Evolutionary conservation across 2,797 vertebrate species (phyloP).

Genomic region (Phataginus tetradactyla): DNA sequence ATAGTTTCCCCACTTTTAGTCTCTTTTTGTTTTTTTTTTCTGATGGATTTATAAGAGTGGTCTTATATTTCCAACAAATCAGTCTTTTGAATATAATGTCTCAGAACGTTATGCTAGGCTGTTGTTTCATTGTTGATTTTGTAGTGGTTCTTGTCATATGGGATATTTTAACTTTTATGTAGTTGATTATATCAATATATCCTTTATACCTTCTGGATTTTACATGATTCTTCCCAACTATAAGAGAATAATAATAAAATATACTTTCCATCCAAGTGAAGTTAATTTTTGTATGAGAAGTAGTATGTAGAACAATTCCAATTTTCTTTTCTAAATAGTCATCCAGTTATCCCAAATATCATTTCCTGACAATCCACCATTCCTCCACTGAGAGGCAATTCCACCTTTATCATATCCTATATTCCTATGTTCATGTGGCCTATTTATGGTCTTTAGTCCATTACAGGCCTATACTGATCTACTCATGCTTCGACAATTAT

Average conservation of each 20-base stretch:
- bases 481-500: background rate
- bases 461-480: background rate
- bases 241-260: background rate
- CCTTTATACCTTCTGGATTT: background rate
- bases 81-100: background rate
- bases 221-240: background rate
- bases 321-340: slow-evolving; percentile 33
- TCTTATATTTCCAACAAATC: background rate
- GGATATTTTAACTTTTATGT: background rate
- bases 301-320: background rate
- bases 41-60: background rate
- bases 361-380: background rate
- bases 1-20: background rate
- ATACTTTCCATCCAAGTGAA: background rate
- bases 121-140: background rate
- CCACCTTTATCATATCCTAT: background rate
- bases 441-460: background rate
- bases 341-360: background rate
- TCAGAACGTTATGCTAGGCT: background rate
- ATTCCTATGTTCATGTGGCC: background rate
- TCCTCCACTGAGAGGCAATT: background rate
- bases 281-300: slow-evolving; percentile 23
- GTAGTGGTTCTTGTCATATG: background rate
- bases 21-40: background rate
- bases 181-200: background rate